phyloP scores from a whole-genome alignment of 2,888 invertebrate genomes.

The Sesamia inferens region DNA sequence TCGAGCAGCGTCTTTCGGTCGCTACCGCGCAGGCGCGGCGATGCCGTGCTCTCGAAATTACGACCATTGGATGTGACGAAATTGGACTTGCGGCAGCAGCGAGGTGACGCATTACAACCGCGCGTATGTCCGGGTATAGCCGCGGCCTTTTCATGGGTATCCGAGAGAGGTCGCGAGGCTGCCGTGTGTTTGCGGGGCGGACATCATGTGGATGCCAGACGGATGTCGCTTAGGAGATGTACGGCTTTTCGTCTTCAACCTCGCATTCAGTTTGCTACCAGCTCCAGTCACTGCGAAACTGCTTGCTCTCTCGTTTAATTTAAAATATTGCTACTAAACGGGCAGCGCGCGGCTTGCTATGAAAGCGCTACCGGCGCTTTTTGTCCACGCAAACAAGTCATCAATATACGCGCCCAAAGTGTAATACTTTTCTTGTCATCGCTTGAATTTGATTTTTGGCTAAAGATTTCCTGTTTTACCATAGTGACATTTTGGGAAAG shows the following conservation, averaged over 20 bases:
- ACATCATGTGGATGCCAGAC: background rate
- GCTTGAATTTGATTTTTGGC: background rate
- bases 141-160: background rate
- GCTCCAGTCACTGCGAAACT: background rate
- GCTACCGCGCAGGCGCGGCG: background rate
- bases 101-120: background rate
- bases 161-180: background rate
- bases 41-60: background rate
- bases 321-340: background rate
- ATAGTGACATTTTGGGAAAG: background rate
- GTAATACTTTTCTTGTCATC: background rate
- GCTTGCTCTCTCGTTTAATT: background rate
- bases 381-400: background rate
- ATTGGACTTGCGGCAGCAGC: background rate
- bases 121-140: background rate
- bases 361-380: background rate
- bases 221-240: background rate
- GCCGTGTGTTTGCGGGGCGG: background rate
- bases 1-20: background rate
- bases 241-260: background rate
- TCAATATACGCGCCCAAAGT: background rate
- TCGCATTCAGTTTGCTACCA: background rate
- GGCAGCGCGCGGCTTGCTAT: background rate
- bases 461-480: background rate
- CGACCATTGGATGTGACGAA: no score